Base-by-base conservation (phyloP, 2,113 vertebrate genomes). In the Lethenteron reissneri region DNA sequence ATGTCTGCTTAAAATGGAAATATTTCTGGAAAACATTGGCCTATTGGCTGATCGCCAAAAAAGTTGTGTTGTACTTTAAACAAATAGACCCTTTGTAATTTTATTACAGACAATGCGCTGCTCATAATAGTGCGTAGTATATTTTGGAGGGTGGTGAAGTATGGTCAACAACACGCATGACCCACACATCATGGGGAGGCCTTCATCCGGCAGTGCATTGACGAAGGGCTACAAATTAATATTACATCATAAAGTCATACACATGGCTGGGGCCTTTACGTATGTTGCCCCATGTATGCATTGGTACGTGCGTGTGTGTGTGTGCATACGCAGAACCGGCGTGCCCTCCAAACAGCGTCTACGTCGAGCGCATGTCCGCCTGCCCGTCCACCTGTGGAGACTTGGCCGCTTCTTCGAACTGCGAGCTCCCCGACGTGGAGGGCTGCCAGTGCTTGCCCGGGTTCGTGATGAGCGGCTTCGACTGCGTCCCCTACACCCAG, bases 361-460 rank as follows among this genome's bases (percentile, higher is more conserved):
- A 83, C 77, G 78, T 25, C 12, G 58, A 72, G 9, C 80, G 80
- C 72, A 78, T 58, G 41, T 76, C 77, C 4, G 79, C 81, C 11
- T 82, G 81, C 56, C 80, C 82, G 9, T 73, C 77, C 0, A 81
- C 81, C 58, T 83, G 82, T 73, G 73, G 8, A 0, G 75, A 82
- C 58, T 60, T 81, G 25, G 77, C 79, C 56, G 78, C 79, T 58
- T 72, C 80, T 14, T 78, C 75, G 25, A 78, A 80, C 69, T 83
- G 81, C 8, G 74, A 74, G 70, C 70, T 62, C 3, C 78, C 78
- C 12, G 77, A 75, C 59, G 57, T 74, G 7, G 81, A 83, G 75
- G 81, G 80, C 76, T 83, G 82, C 21, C 76, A 81, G 76, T 82
- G 82, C 73, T 72, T 79, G 19, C 74, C 76, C 57, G 82, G 82